Base-by-base conservation (phyloP, 2,797 vertebrate species). In the Neopelma chrysocephalum region DNA sequence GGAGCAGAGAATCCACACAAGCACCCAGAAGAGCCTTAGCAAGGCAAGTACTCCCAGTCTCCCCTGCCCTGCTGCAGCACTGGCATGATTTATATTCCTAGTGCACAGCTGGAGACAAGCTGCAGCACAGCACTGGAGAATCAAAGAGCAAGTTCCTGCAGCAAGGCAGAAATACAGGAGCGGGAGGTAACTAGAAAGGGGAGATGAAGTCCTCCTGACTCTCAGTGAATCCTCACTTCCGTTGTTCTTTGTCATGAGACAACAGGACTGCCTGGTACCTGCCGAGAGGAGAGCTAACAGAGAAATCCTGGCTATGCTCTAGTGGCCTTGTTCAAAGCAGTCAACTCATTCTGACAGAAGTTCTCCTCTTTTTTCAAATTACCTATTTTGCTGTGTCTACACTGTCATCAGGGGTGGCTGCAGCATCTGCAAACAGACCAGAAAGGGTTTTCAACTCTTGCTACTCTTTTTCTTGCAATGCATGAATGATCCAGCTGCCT, bases 11-110 rank as follows among this genome's bases (percentile, higher is more conserved):
- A 82, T 51, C 40, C 26, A 43, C 93, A 70, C 16, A 11, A 68
- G 78, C 0, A 14, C 34, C 42, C 2, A 0, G 19, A 84, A 62
- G 16, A 89, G 40, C 56, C 84, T 65, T 34, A 82, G 81, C n/a
- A 87, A 32, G 34, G 31, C 2, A 11, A 65, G 40, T 45, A 29
- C 43, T 87, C 57, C 56, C 82, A 34, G 34, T 58, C 56, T 85
- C 71, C 82, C 53, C 60, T 82, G 92, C 87, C 90, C 56, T 91
- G 76, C 82, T 91, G 72, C 31, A 3, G 82, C 76, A 62, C 47
- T 76, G 62, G 23, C 34, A n/a, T 86, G 62, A 88, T 93, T 86
- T 83, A 66, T 93, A 95, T 94, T 95, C 94, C 82, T 93, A 38
- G 45, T 32, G 76, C 91, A 93, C 72, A 95, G 90, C 93, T 69